phyloP scores from a whole-genome alignment of 2,113 vertebrate genomes.

The Regulus satrapa region DNA sequence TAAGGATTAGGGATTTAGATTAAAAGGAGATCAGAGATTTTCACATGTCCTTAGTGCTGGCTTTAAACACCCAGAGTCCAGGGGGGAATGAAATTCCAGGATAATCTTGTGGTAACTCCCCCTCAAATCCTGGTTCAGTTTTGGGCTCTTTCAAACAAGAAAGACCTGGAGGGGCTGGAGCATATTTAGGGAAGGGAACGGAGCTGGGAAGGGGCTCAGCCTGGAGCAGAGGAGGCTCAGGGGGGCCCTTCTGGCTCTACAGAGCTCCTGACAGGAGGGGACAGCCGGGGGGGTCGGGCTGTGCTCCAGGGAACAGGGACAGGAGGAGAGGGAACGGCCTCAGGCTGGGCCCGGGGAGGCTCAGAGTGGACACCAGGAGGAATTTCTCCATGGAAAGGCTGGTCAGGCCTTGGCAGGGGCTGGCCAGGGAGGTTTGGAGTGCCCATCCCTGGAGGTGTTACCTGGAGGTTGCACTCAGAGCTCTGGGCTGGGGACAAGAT shows the following conservation, averaged over 20 bases:
- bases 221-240: background rate
- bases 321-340: too few species aligned
- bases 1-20: background rate
- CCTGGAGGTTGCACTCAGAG: rapidly evolving
- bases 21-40: background rate
- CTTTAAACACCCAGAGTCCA: background rate
- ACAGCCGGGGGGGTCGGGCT: background rate
- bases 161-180: background rate
- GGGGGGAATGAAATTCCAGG: rapidly evolving
- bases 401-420: background rate
- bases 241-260: too few species aligned
- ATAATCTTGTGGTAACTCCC: background rate
- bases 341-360: too few species aligned
- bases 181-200: rapidly evolving
- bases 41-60: background rate
- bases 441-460: rapidly evolving
- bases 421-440: background rate
- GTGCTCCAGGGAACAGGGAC: background rate
- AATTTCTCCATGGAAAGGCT: too few species aligned
- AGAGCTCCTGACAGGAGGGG: too few species aligned
- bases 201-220: background rate
- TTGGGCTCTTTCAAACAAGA: background rate
- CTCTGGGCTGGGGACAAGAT: background rate
- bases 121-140: background rate
- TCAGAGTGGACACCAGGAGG: too few species aligned